Percentiles rank a stretch among this genome's conserved stretches.
phyloP scores from a whole-genome alignment of 1,140 invertebrate genomes.

The Adoxophyes honmai region DNA sequence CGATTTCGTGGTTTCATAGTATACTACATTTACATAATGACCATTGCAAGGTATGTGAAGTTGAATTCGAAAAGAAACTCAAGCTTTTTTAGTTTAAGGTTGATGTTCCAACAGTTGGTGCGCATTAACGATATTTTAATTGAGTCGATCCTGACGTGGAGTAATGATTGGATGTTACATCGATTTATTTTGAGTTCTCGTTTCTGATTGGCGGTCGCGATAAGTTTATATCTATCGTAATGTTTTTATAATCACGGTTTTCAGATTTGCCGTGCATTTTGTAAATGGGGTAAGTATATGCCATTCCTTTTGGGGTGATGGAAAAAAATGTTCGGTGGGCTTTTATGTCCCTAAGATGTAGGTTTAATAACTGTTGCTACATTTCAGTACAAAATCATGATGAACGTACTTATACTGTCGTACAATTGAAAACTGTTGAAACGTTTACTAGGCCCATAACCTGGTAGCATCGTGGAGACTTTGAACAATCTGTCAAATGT shows the following conservation, averaged over 20 bases:
- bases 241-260: slow-evolving; percentile 61
- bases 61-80: slow-evolving; percentile 36
- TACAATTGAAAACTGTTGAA: too few species aligned
- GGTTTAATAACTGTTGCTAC: neutral
- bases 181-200: slow-evolving; percentile 76
- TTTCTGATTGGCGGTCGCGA: slow-evolving; percentile 74
- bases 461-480: too few species aligned
- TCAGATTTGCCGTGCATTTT: slow-evolving; percentile 30
- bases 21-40: slow-evolving; percentile 74
- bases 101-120: slow-evolving; percentile 44
- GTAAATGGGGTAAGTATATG: slow-evolving; percentile 24
- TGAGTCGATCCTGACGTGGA: slow-evolving; percentile 74
- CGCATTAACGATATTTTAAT: slow-evolving; percentile 77
- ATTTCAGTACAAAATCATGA: too few species aligned
- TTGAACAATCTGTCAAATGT: too few species aligned
- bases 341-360: neutral
- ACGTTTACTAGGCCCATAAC: too few species aligned
- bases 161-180: slow-evolving; percentile 76
- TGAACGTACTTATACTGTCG: too few species aligned
- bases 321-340: neutral
- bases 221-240: slow-evolving; percentile 74
- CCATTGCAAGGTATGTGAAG: slow-evolving; percentile 57
- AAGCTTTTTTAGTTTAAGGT: slow-evolving; percentile 40
- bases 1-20: slow-evolving; percentile 75
- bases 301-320: neutral